Evolutionary conservation across 1,140 invertebrate species (phyloP), one percentile per base, ranked within the genome.

Genomic region (Caerostris extrusa): DNA sequence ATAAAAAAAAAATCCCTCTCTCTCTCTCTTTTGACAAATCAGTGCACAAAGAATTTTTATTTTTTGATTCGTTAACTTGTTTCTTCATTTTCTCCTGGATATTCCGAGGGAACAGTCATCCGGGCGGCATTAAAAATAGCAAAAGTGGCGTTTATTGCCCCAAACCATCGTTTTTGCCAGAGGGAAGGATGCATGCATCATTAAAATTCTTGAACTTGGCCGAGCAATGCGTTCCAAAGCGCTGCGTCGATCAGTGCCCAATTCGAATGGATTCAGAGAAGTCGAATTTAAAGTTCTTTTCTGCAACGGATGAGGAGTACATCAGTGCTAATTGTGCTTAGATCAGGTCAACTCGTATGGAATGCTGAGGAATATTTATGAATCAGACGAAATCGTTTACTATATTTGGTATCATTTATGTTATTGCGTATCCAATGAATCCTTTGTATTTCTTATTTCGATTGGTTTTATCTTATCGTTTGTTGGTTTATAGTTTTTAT

Each of bases 71-170:
- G 34, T 34, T 34, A 34, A 34, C 67, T 69, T 34, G 19, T 71
- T 71, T 69, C 67, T 71, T 50, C 17, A 8, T 6, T 19, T 34
- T 34, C 67, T 71, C 34, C 34, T 71, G 69, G 69, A 71, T 34
- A 71, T 71, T 71, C 50, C 50, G 69, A 71, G 50, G 69, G 69
- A n/a, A 71, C 8, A 71, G 34, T 71, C 69, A 71, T 71, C 69
- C 50, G 69, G 69, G 19, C 69, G 50, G 69, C 69, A 71, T 71
- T 71, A 71, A 71, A 71, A 71, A 71, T 71, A 71, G 69, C 34
- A 19, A 71, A 19, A 71, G 69, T 2, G 61, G 50, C 69, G 69
- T 71, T 71, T 71, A 71, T 71, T 71, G 69, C 69, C 69, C 10
- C 6, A 71, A 34, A 71, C 69, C 69, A 71, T 71, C 8, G 69